A percentile compares a stretch with the other conserved stretches of the same genome.
Evolutionary conservation across 37 sponge, comb jelly and placozoan species (phyloP).

Genomic region (Ianthella basta): DNA sequence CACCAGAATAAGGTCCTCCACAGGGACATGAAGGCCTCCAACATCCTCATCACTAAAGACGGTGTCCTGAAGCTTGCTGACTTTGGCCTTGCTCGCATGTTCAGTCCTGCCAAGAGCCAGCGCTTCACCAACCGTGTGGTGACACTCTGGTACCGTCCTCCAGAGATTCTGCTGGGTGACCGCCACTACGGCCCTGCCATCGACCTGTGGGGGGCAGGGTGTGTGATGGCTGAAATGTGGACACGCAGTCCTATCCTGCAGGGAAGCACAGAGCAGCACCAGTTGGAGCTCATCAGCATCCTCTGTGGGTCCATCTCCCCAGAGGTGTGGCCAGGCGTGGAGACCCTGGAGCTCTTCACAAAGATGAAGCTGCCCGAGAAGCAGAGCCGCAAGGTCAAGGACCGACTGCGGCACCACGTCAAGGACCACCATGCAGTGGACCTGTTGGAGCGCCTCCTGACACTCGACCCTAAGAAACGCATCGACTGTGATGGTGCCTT

Average conservation of each 20-base stretch:
- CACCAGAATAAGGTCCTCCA: constrained; percentile 91
- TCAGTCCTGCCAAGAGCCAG: constrained; percentile 54
- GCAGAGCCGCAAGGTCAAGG: constrained; percentile 84
- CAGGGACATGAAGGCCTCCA: constrained; percentile 99
- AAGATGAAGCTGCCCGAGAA: constrained; percentile 88
- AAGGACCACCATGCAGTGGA: constrained; percentile 87
- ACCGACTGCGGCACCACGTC: constrained; percentile 86
- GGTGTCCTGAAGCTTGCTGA: constrained; percentile 93
- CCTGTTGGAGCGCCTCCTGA: constrained; percentile 87
- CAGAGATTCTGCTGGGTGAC: constrained; percentile 94
- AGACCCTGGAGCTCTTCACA: constrained; percentile 75
- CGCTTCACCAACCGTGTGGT: constrained; percentile 97
- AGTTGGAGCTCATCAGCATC: constrained; percentile 88
- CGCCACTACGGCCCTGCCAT: constrained; percentile 94
- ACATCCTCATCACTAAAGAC: constrained; percentile 87
- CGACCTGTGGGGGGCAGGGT: constrained; percentile 99
- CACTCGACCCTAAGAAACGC: constrained; percentile 89
- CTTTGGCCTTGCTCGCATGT: constrained; percentile 92
- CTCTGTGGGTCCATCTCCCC: constrained; percentile 96
- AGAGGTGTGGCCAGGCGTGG: constrained; percentile 91
- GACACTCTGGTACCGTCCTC: constrained; percentile 99
- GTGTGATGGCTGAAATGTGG: constrained; percentile 99
- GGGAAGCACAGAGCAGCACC: constrained; percentile 91
- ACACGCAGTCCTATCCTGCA: constrained; percentile 94
- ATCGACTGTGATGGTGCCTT: constrained; percentile 88